Conservation (phyloP, 2,113 vertebrate species). For the Addax nasomaculatus region DNA sequence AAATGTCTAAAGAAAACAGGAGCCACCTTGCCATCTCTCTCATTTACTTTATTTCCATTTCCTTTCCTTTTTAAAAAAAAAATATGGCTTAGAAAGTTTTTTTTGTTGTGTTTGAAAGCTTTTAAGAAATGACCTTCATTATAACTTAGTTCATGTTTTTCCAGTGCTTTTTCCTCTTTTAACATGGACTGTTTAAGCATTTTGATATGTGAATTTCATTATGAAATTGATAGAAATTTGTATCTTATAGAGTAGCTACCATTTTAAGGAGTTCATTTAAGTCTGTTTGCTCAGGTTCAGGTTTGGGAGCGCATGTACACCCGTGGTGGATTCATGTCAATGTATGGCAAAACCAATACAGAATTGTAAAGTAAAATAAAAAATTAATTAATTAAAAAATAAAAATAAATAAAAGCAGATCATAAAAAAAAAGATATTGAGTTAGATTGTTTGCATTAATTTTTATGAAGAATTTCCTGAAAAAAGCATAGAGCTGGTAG, state of each 20-base stretch:
- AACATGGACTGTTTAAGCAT: neutral
- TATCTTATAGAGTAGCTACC: constrained; percentile 8
- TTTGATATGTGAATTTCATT: constrained; percentile 29
- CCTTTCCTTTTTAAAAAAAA: neutral
- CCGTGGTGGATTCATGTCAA: no score
- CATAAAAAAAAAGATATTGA: neutral
- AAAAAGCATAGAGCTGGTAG: neutral
- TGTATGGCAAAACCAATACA: no score
- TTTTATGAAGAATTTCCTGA: neutral
- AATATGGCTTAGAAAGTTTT: constrained; percentile 17
- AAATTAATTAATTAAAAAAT: no score
- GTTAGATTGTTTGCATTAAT: no score
- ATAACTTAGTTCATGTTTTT: constrained; percentile 20
- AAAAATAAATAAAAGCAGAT: no score
- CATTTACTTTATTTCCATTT: constrained; percentile 56
- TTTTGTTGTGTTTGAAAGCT: constrained; percentile 32
- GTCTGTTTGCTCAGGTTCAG: neutral
- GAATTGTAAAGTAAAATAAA: no score
- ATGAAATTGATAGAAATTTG: neutral
- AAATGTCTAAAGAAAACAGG: constrained; percentile 41
- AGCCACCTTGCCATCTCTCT: constrained; percentile 45
- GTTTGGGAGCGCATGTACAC: no score
- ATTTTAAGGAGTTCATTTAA: constrained; percentile 20
- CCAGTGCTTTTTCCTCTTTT: neutral
- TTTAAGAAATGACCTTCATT: constrained; percentile 43